Evolutionary conservation across 2,888 invertebrate species (phyloP).

Genomic region (Agrenia bidenticulata): DNA sequence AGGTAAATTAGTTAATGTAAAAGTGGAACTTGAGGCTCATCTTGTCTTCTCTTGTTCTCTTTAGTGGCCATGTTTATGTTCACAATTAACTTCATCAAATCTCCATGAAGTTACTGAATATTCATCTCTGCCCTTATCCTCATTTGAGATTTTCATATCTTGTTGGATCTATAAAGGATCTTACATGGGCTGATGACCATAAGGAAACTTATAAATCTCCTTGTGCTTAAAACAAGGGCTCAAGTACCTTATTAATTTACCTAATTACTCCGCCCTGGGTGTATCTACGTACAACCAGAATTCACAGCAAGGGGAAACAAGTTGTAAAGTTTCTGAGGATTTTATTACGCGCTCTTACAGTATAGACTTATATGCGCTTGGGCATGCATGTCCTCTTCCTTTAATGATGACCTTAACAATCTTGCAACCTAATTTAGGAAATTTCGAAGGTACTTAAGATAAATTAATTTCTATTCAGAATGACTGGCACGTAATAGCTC

Average conservation of each 20-base stretch:
- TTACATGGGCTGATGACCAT: too few species aligned
- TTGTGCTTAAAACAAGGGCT: background rate
- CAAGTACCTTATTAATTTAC: conserved; percentile 49
- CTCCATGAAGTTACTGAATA: background rate
- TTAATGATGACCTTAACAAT: too few species aligned
- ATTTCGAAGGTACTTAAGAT: too few species aligned
- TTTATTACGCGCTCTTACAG: conserved; percentile 23
- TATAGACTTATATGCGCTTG: too few species aligned
- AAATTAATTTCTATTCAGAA: too few species aligned
- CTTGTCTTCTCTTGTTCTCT: conserved; percentile 1
- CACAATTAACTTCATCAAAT: conserved; percentile 8
- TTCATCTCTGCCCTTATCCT: background rate
- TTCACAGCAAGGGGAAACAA: conserved; percentile 10
- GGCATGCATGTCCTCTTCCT: too few species aligned
- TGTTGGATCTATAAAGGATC: too few species aligned
- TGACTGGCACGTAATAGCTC: too few species aligned
- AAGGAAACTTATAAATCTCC: too few species aligned
- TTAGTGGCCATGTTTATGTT: conserved; percentile 5
- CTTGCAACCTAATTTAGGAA: too few species aligned
- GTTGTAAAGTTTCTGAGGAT: conserved; percentile 14
- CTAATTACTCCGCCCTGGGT: conserved; percentile 42
- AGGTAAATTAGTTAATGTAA: conserved; percentile 13
- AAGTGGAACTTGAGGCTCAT: conserved; percentile 5
- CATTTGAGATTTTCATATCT: background rate
- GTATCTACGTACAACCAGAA: conserved; percentile 10